Base-by-base conservation (phyloP, 2,113 vertebrate species). In the Amblyopsis rosae region DNA sequence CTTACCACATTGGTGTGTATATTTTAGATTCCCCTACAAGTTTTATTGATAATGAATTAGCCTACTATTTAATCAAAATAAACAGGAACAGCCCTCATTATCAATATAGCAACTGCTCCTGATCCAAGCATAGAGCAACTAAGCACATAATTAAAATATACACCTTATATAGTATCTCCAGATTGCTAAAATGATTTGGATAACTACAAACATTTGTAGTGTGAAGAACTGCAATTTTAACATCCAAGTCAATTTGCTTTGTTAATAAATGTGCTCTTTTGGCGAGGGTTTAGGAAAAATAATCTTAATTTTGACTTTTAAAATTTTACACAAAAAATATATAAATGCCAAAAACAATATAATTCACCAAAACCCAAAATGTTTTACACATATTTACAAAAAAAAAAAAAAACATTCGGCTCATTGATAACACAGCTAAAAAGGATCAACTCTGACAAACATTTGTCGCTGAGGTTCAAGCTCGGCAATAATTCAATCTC, bases 351-450 rank as follows among this genome's bases (percentile, higher is more conserved):
- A 77, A 59, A 66, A 59, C 69, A 48, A 62, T 81, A 77, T 59
- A 57, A 75, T 81, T 75, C 73, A 77, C 69, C 81, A 70, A 80
- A 89, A 87, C 76, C 62, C 73, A 87, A 83, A 83, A 80, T 60
- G 69, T 82, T 80, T 67, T 86, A 79, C 79, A 81, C 62, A 78
- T 87, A 88, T 89, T 87, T 87, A 91, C 88, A 89, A 80, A 87
- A 79, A 65, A 53, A 53, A 65, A 51, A 77, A 87, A 81, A 26
- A 26, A 26, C 26, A 87, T 87, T 86, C 82, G 77, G 69, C 83
- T 73, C 67, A 72, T 70, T 81, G 73, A 87, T 61, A 83, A 79
- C 62, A 88, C 80, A 71, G 80, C 77, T 86, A 84, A 84, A 85
- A 82, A 70, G 17, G 76, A 69, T 58, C 70, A 19, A 15, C 63